Conservation (phyloP, 2,888 invertebrate species). For the Caenorhabditis imperialis region DNA sequence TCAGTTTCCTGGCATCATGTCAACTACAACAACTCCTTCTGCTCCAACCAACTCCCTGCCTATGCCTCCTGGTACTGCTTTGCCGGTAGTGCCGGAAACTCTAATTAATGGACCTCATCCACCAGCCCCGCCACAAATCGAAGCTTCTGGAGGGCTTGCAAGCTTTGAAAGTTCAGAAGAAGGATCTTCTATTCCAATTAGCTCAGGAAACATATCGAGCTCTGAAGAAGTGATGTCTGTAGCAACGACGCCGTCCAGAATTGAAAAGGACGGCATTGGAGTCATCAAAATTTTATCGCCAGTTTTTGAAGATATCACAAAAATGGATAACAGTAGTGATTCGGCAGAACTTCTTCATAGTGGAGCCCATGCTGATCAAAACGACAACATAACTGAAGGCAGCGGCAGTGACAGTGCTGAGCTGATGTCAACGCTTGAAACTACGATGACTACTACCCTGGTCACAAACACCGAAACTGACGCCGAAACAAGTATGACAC, state of each 20-base stretch:
- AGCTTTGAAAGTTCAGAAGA: slow-evolving; percentile 9
- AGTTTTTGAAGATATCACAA: slow-evolving; percentile 53
- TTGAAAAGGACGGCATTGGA: slow-evolving; percentile 21
- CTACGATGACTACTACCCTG: slow-evolving; percentile 14
- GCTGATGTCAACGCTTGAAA: slow-evolving; percentile 34
- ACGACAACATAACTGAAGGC: slow-evolving; percentile 3
- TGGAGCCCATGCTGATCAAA: slow-evolving; percentile 8
- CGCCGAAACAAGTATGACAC: too few species aligned
- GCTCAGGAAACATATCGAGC: slow-evolving; percentile 8
- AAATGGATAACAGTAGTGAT: slow-evolving; percentile 31
- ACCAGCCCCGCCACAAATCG: slow-evolving; percentile 25
- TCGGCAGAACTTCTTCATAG: slow-evolving; percentile 27
- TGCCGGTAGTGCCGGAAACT: neutral
- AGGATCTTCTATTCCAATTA: neutral
- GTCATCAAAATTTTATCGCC: slow-evolving; percentile 44
- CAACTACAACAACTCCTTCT: slow-evolving; percentile 32
- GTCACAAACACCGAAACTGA: too few species aligned
- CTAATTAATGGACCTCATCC: slow-evolving; percentile 37
- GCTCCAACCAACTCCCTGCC: slow-evolving; percentile 40
- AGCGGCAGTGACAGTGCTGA: slow-evolving; percentile 33
- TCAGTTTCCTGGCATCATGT: slow-evolving; percentile 30
- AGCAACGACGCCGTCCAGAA: slow-evolving; percentile 38
- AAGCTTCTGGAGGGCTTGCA: slow-evolving; percentile 10
- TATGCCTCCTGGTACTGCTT: slow-evolving; percentile 44
- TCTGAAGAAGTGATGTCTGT: slow-evolving; percentile 41